Conservation (phyloP, 2,888 invertebrate genomes). For the Cataglyphis albicans region DNA sequence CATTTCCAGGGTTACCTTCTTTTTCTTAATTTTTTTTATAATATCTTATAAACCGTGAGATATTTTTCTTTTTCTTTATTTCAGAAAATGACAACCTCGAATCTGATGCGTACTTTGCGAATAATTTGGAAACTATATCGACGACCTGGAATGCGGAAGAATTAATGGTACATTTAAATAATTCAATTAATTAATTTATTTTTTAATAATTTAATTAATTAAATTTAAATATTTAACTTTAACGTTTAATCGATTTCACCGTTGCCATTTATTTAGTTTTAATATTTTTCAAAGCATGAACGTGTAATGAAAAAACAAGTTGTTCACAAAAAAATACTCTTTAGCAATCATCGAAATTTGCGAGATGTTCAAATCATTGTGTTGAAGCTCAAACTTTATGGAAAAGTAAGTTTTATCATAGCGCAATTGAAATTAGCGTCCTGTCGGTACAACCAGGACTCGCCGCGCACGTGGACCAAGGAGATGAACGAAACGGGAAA, state of each 20-base stretch:
- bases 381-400: constrained; percentile 49
- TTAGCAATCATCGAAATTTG: background rate
- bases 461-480: constrained; percentile 56
- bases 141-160: constrained; percentile 41
- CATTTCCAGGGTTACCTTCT: background rate
- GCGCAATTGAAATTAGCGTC: constrained; percentile 74
- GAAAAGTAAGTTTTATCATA: constrained; percentile 73
- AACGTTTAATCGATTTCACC: background rate
- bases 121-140: constrained; percentile 4
- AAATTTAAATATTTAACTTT: background rate
- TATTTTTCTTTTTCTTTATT: background rate
- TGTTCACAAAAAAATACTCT: background rate
- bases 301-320: background rate
- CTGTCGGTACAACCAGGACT: constrained; percentile 76
- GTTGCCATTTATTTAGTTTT: background rate
- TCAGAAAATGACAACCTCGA: constrained; percentile 18
- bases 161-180: constrained; percentile 64
- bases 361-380: constrained; percentile 31
- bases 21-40: background rate
- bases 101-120: background rate
- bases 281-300: constrained; percentile 3
- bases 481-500: constrained; percentile 29
- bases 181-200: background rate
- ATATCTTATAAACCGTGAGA: background rate
- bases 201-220: no score